A percentile compares a stretch with the other conserved stretches of the same genome.
These are phyloP conservation scores for Gryllus longicercus DNA, from an alignment of 2,888 invertebrate genomes.

Conservation along the genomic window DNA sequence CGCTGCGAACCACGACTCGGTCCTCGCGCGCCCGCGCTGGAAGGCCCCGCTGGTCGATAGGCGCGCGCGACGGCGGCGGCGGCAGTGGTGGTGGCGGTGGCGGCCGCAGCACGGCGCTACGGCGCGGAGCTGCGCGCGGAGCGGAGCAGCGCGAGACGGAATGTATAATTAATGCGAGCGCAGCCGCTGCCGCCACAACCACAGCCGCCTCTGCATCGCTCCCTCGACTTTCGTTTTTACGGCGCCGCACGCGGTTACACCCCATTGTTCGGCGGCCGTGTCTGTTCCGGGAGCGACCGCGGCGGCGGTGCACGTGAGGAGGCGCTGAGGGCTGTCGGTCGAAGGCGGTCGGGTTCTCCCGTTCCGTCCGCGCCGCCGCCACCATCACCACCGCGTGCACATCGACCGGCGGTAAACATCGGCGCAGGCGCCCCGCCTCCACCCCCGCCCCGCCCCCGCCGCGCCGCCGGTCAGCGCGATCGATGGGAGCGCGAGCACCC, in stretches of 20 bases:
- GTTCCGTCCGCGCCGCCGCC: not conserved
- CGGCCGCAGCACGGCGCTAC: no score
- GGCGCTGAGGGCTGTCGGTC: not conserved
- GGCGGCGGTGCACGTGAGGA: not conserved
- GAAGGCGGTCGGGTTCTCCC: not conserved
- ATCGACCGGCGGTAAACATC: constrained; percentile 1
- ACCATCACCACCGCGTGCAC: not conserved
- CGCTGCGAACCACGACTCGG: no score
- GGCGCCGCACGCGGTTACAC: constrained; percentile 5
- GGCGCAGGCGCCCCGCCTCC: not conserved
- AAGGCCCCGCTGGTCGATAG: not conserved
- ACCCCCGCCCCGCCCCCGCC: not conserved
- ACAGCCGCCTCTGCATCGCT: not conserved
- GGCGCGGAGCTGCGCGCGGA: not conserved
- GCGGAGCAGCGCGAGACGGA: not conserved
- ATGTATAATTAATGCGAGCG: not conserved
- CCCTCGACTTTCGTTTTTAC: constrained; percentile 10
- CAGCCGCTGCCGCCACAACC: not conserved
- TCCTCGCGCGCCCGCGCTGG: not conserved
- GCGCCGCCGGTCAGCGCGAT: constrained; percentile 2
- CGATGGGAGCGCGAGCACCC: not conserved
- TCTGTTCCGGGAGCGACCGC: not conserved
- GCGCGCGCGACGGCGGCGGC: not conserved
- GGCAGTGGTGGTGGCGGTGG: no score
- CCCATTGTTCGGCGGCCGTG: not conserved